phyloP scores from a whole-genome alignment of 1,140 invertebrate species.

The Diprion similis region DNA sequence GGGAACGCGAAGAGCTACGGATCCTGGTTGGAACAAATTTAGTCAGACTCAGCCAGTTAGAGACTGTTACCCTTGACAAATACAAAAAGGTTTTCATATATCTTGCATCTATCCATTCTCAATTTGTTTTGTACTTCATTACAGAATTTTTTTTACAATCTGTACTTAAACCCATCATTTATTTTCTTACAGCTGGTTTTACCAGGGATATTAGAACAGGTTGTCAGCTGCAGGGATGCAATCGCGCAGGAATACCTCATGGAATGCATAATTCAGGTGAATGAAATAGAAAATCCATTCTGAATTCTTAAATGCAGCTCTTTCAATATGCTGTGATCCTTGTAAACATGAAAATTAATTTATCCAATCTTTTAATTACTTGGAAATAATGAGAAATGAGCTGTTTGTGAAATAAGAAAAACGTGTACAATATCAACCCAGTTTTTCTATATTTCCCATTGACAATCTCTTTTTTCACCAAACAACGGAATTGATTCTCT shows the following conservation, averaged over 20 bases:
- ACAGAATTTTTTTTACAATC: slow-evolving; percentile 13
- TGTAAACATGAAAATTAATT: slow-evolving; percentile 19
- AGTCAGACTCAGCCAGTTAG: slow-evolving; percentile 94
- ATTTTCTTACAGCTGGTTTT: slow-evolving; percentile 71
- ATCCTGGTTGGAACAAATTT: slow-evolving; percentile 97
- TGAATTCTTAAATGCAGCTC: slow-evolving; percentile 17
- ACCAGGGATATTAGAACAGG: slow-evolving; percentile 93
- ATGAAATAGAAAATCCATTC: slow-evolving; percentile 15
- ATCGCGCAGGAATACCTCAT: slow-evolving; percentile 99
- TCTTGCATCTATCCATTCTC: slow-evolving; percentile 16
- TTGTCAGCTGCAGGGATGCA: slow-evolving; percentile 96
- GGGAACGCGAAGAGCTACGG: slow-evolving; percentile 93
- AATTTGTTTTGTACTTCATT: slow-evolving; percentile 12
- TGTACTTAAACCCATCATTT: background rate
- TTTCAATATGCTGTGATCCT: slow-evolving; percentile 13
- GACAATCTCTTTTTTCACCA: slow-evolving; percentile 2
- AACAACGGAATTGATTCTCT: slow-evolving; percentile 9
- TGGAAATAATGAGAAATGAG: background rate
- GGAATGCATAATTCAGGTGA: slow-evolving; percentile 99
- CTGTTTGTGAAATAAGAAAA: background rate
- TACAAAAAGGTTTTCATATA: slow-evolving; percentile 77
- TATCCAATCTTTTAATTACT: slow-evolving; percentile 8
- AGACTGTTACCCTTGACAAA: slow-evolving; percentile 92
- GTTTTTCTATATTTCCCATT: no score
- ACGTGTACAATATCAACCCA: background rate